Evolutionary conservation across 2,888 invertebrate species (phyloP).

Genomic region (Gastrophysa polygoni): DNA sequence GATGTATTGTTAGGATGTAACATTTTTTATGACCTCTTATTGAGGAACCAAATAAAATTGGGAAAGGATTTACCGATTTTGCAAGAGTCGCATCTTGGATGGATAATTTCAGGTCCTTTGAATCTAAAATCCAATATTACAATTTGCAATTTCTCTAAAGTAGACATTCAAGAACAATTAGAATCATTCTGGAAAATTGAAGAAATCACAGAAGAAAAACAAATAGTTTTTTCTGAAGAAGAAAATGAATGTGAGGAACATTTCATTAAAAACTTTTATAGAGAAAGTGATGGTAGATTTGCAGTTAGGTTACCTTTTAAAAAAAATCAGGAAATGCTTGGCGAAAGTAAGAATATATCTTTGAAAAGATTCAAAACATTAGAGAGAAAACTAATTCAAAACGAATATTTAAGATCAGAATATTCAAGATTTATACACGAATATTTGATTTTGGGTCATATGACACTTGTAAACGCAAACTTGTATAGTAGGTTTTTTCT

Average conservation of each 20-base stretch:
- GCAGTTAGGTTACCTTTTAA: conserved; percentile 15
- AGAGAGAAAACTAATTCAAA: conserved; percentile 8
- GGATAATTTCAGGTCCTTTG: conserved; percentile 4
- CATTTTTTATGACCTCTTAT: conserved; percentile 6
- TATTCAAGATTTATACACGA: conserved; percentile 17
- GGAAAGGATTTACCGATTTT: neutral
- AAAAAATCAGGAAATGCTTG: neutral
- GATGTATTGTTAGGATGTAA: conserved; percentile 3
- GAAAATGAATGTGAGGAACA: conserved; percentile 28
- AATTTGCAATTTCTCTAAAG: neutral
- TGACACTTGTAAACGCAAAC: neutral
- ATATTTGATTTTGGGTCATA: conserved; percentile 10
- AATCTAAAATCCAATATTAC: neutral
- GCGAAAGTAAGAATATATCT: conserved; percentile 4
- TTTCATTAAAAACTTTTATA: conserved; percentile 3
- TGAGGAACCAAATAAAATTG: conserved; percentile 5
- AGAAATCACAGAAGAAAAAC: conserved; percentile 10
- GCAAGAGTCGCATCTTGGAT: conserved; percentile 6
- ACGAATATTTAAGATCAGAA: conserved; percentile 12
- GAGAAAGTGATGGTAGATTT: conserved; percentile 13
- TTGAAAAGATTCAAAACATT: conserved; percentile 9
- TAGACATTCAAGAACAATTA: neutral
- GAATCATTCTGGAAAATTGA: conserved; percentile 3
- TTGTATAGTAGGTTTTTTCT: neutral
- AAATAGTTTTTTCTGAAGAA: neutral